Evolutionary conservation across 1,140 invertebrate genomes (phyloP).

Genomic region (Carposina sasakii): DNA sequence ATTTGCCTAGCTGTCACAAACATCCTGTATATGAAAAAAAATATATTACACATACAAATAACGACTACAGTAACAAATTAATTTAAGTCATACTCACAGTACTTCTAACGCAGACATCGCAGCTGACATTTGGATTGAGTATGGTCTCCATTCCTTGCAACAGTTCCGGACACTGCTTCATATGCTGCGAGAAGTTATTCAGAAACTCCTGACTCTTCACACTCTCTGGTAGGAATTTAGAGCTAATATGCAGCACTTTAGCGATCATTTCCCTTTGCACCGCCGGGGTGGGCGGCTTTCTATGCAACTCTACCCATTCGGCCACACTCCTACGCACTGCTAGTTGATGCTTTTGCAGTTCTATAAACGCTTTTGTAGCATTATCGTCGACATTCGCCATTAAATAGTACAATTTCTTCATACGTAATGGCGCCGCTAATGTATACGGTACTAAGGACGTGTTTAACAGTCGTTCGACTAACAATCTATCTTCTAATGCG

Average conservation of each 20-base stretch:
- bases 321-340: conserved; percentile 86
- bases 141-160: conserved; percentile 89
- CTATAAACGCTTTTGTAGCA: conserved; percentile 95
- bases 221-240: conserved; percentile 90
- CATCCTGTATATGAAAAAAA: too few species aligned
- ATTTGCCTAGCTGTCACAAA: too few species aligned
- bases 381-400: conserved; percentile 95
- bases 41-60: too few species aligned
- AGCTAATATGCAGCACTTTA: conserved; percentile 66
- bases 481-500: conserved; percentile 81
- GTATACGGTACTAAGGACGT: conserved; percentile 97
- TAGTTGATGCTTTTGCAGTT: conserved; percentile 94
- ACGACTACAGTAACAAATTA: too few species aligned
- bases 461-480: conserved; percentile 96
- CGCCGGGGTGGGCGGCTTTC: conserved; percentile 76
- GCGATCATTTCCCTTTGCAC: conserved; percentile 80
- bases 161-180: conserved; percentile 85
- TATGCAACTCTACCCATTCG: conserved; percentile 89
- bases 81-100: conserved; percentile 73
- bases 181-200: conserved; percentile 88
- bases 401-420: conserved; percentile 95
- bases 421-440: conserved; percentile 86
- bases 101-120: conserved; percentile 91
- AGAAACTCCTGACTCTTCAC: conserved; percentile 94
- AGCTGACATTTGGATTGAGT: conserved; percentile 89